Evolutionary conservation across 2,797 vertebrate genomes (phyloP).

Genomic region (Tachyglossus aculeatus): DNA sequence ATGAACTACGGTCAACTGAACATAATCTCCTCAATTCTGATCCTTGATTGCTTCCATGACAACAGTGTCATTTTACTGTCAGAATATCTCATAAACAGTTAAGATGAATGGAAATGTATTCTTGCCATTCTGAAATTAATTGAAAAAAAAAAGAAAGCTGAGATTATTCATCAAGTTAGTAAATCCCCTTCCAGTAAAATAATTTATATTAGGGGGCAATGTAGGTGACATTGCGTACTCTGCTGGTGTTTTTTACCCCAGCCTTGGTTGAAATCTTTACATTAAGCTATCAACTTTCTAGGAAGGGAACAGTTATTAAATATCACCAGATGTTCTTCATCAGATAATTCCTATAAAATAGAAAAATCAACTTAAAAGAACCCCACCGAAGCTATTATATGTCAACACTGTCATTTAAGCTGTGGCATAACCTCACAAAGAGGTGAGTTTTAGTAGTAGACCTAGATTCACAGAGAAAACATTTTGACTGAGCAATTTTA

Average conservation of each 20-base stretch:
- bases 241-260: constrained; percentile 12
- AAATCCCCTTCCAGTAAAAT: constrained; percentile 16
- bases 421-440: no score
- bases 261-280: constrained; percentile 11
- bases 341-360: not conserved
- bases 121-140: constrained; percentile 47
- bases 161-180: constrained; percentile 49
- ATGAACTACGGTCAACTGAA: constrained; percentile 64
- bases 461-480: no score
- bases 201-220: constrained; percentile 35
- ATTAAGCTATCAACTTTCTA: constrained; percentile 1
- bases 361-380: no score
- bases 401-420: no score
- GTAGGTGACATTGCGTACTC: constrained; percentile 8
- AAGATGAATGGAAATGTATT: constrained; percentile 59
- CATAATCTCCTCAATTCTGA: constrained; percentile 46
- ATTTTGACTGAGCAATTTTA: no score
- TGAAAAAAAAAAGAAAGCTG: constrained; percentile 33
- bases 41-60: constrained; percentile 76
- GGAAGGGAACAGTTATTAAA: not conserved
- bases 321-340: not conserved
- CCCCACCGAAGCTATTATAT: no score
- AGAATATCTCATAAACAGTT: constrained; percentile 67
- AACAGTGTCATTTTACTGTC: constrained; percentile 65
- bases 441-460: no score